Conservation (phyloP, 1,140 invertebrate species). For the Eupristina koningsbergeri region DNA sequence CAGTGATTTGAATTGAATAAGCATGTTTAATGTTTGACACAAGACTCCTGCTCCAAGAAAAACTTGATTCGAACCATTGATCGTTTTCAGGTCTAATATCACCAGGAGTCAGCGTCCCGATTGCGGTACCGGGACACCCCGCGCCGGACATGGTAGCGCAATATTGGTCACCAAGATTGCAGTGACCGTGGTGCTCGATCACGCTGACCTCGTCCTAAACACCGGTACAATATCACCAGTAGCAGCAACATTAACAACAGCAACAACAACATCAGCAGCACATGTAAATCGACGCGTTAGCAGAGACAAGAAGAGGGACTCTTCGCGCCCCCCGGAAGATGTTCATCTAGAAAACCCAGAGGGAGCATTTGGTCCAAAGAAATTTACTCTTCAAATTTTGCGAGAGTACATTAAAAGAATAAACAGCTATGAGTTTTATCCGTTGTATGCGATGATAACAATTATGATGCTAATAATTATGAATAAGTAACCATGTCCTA, state of each 20-base stretch:
- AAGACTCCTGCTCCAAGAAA: not conserved
- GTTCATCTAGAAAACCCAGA: not conserved
- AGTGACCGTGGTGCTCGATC: constrained; percentile 76
- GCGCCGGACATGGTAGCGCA: constrained; percentile 78
- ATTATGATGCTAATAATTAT: not conserved
- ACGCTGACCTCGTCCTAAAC: constrained; percentile 63
- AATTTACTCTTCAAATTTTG: constrained; percentile 22
- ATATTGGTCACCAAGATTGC: constrained; percentile 79
- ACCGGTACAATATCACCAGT: not conserved
- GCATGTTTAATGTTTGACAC: no score
- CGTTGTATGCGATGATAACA: not conserved
- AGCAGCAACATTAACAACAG: no score
- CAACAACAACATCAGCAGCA: no score
- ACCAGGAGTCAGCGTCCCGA: constrained; percentile 81
- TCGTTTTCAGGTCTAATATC: constrained; percentile 78
- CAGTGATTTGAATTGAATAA: no score
- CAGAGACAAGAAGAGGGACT: not conserved
- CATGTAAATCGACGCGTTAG: not conserved
- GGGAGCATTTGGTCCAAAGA: constrained; percentile 13
- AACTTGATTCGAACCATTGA: not conserved
- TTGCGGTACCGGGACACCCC: constrained; percentile 79
- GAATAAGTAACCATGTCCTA: not conserved
- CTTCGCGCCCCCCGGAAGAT: not conserved
- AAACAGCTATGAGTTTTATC: not conserved
- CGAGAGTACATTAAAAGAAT: not conserved